Evolutionary conservation across 2,797 vertebrate species (phyloP), one percentile per base, ranked within the genome.

Genomic region (Acanthurus leucopareius): DNA sequence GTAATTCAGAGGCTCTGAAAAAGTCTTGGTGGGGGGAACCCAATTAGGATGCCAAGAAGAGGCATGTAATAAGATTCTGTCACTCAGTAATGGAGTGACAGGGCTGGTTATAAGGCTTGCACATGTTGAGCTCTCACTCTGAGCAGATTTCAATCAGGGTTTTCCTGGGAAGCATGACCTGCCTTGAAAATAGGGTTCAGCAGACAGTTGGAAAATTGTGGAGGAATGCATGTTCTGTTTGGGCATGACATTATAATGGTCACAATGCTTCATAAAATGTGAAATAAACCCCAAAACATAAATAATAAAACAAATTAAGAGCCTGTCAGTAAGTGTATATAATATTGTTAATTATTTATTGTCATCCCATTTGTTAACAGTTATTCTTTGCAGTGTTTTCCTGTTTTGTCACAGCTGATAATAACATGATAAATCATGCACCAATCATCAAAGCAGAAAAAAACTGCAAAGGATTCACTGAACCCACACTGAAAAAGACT

Each of bases 41-140:
- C 85, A 88, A 88, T 93, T 91, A 84, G 77, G 81, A 72, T 73
- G 57, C 80, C 57, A 72, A 72, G 73, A 76, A 69, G 63, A 69
- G 74, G 53, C 53, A 51, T 75, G 86, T 86, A 89, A 90, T 92
- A 83, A 75, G 83, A 88, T 84, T 85, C 60, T 84, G 87, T 81
- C 78, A 68, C 67, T 64, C 47, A 75, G 77, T 87, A 85, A 92
- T 75, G 78, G 89, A 90, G 82, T 77, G 90, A 86, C 82, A 80
- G 78, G 66, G 52, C 48, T 62, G 54, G 73, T 89, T 86, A 90
- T 91, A 76, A 84, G 77, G 49, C 51, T 40, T 63, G 83, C 68
- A 77, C 85, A 77, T 69, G 48, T 76, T 80, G 73, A 68, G 75
- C 64, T 44, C 54, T 86, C 60, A 57, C 72, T 79, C 56, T 2